Conservation (phyloP, 1,140 invertebrate genomes). For the Eufriesea mexicana region DNA sequence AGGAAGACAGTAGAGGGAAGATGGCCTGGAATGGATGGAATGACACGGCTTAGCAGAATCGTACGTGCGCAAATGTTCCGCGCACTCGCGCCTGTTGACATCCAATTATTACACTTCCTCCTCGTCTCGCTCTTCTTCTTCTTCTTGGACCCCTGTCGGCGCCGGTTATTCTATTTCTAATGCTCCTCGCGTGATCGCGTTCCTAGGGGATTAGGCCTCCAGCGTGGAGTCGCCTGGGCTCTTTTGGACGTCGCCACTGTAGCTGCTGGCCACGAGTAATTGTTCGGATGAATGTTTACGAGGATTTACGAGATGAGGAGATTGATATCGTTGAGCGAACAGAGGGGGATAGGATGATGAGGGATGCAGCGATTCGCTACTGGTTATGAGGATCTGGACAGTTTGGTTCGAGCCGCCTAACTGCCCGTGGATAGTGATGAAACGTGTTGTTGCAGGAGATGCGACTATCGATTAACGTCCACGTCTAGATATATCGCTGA, state of each 20-base stretch:
- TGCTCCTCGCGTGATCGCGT: slow-evolving; percentile 11
- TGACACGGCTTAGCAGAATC: slow-evolving; percentile 29
- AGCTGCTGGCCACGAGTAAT: neutral
- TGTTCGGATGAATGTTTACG: neutral
- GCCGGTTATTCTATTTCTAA: slow-evolving; percentile 16
- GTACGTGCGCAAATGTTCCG: slow-evolving; percentile 39
- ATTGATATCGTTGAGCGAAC: neutral
- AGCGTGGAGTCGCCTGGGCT: neutral
- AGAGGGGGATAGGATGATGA: neutral
- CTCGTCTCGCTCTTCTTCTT: slow-evolving; percentile 16
- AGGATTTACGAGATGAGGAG: neutral
- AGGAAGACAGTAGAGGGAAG: neutral
- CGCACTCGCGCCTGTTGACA: slow-evolving; percentile 44
- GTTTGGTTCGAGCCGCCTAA: no score
- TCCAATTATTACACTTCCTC: slow-evolving; percentile 55
- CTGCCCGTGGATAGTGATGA: no score
- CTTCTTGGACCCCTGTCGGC: neutral
- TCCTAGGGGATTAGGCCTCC: neutral
- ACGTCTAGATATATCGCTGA: no score
- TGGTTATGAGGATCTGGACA: no score
- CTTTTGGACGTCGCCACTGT: neutral
- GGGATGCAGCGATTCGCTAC: neutral
- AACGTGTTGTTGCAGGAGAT: no score
- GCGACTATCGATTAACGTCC: no score
- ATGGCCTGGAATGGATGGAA: slow-evolving; percentile 41